A percentile compares a stretch with the other conserved stretches of the same genome.
Evolutionary conservation across 2,888 invertebrate genomes (phyloP).

Genomic region (Sepioteuthis lessoniana): DNA sequence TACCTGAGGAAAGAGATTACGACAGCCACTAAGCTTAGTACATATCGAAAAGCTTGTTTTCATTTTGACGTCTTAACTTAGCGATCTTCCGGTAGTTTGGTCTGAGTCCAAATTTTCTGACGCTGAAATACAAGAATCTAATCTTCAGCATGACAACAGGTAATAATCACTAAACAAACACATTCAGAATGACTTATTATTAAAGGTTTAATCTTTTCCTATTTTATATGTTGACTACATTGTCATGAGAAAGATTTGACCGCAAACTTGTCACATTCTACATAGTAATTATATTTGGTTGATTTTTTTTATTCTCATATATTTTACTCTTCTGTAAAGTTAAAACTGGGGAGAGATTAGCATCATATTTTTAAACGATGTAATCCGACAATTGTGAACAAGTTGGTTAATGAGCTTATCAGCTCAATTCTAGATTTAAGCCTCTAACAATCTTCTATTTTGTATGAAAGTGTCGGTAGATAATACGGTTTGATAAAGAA

Average conservation of each 20-base stretch:
- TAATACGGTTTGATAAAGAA: background rate
- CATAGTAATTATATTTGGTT: background rate
- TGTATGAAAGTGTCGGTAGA: background rate
- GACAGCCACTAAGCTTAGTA: too few species aligned
- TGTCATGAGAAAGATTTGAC: background rate
- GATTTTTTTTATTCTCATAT: background rate
- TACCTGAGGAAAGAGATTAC: too few species aligned
- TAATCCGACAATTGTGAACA: constrained; percentile 33
- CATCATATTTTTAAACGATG: background rate
- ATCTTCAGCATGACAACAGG: background rate
- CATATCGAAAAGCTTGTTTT: too few species aligned
- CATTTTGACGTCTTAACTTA: too few species aligned
- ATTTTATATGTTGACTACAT: background rate
- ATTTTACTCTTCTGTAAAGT: background rate
- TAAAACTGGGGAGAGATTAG: background rate
- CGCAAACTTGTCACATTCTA: background rate
- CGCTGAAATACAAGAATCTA: background rate
- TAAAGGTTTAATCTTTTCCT: background rate
- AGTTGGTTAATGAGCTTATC: constrained; percentile 12
- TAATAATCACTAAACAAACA: background rate
- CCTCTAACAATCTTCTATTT: background rate
- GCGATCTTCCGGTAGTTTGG: too few species aligned
- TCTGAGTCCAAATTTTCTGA: too few species aligned
- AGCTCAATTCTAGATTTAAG: background rate
- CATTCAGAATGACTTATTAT: background rate